Percentiles rank a stretch among this genome's conserved stretches.
phyloP scores from a whole-genome alignment of 2,113 vertebrate species.

The Cottus gobio region DNA sequence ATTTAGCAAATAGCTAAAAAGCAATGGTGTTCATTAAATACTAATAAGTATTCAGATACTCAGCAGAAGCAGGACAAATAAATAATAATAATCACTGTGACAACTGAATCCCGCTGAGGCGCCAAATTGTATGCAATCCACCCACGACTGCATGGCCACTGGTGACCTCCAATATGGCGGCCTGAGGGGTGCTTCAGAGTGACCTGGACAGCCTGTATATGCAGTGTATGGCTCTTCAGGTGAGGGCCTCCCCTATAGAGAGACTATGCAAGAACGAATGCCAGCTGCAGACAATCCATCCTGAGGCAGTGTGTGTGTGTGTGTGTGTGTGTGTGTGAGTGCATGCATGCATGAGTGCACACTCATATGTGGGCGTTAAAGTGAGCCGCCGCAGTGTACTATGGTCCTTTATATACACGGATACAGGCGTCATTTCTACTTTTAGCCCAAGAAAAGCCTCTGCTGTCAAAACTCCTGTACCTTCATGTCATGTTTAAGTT shows the following conservation, averaged over 20 bases:
- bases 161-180: constrained; percentile 14
- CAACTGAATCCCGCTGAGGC: not conserved
- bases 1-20: not conserved
- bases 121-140: not conserved
- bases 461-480: constrained; percentile 46
- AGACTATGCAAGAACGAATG: constrained; percentile 18
- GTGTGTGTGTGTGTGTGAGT: constrained; percentile 20
- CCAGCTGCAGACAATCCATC: constrained; percentile 38
- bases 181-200: constrained; percentile 21
- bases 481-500: constrained; percentile 32
- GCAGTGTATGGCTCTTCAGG: constrained; percentile 22
- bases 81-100: not conserved
- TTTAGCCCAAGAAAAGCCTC: constrained; percentile 40
- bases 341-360: constrained; percentile 23
- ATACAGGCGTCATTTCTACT: constrained; percentile 41
- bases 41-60: not conserved
- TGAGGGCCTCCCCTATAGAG: constrained; percentile 24
- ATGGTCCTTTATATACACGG: constrained; percentile 42
- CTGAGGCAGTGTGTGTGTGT: constrained; percentile 24
- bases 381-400: constrained; percentile 19
- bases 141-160: not conserved
- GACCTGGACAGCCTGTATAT: constrained; percentile 8
- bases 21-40: constrained; percentile 1
- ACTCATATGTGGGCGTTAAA: constrained; percentile 39
- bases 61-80: not conserved